Percentiles rank a stretch among this genome's conserved stretches.
Conservation (phyloP, 2,888 invertebrate species). For the Aelia acuminata region DNA sequence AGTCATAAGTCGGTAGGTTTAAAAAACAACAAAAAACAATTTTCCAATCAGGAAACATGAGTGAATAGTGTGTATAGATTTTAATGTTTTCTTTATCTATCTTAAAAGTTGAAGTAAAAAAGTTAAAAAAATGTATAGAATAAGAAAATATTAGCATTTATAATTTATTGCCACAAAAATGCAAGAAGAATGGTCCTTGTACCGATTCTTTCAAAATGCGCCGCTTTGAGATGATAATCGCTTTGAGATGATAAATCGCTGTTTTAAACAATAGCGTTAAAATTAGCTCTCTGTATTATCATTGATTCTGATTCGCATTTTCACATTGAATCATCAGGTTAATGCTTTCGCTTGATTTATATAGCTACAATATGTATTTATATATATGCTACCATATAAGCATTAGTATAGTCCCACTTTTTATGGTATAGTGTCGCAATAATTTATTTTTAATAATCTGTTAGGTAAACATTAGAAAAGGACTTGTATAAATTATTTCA, state of each 20-base stretch:
- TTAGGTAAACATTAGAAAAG: too few species aligned
- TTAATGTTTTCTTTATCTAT: background rate
- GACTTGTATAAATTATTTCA: too few species aligned
- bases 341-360: background rate
- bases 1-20: too few species aligned
- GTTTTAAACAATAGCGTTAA: background rate
- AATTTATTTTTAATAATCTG: too few species aligned
- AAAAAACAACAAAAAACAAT: too few species aligned
- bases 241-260: background rate
- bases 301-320: background rate
- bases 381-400: too few species aligned
- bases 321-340: background rate
- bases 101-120: background rate
- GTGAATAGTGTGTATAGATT: too few species aligned
- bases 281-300: background rate
- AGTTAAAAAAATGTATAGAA: background rate
- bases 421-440: too few species aligned
- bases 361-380: too few species aligned
- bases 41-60: too few species aligned
- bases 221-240: background rate
- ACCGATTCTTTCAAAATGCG: background rate
- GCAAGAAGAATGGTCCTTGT: background rate
- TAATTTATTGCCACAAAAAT: background rate
- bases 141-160: background rate
- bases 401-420: too few species aligned